Conservation (phyloP, 2,113 vertebrate species). For the Gorsachius goisagi region DNA sequence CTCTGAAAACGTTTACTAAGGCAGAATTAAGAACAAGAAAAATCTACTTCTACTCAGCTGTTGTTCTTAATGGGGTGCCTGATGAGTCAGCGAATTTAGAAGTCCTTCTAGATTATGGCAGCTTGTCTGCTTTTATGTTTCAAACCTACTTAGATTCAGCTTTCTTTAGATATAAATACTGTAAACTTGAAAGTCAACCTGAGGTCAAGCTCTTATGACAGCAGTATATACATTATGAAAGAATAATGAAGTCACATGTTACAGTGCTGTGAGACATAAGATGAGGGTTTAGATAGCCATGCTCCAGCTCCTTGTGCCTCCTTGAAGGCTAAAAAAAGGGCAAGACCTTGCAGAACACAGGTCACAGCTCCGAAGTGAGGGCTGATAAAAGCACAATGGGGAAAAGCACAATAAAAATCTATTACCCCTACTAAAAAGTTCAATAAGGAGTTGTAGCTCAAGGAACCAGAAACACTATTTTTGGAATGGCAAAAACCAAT, state of each 20-base stretch:
- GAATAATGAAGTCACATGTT: neutral
- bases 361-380: neutral
- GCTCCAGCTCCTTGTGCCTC: neutral
- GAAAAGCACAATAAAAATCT: neutral
- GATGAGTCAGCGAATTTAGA: neutral
- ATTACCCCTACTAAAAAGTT: neutral
- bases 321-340: neutral
- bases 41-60: neutral
- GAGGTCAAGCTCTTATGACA: constrained; percentile 12
- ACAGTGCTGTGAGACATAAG: neutral
- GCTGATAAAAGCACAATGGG: neutral
- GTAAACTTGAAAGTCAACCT: constrained; percentile 25
- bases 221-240: neutral
- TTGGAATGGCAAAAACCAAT: constrained; percentile 12
- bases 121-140: constrained; percentile 4
- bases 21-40: neutral
- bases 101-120: neutral
- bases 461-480: neutral
- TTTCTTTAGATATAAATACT: constrained; percentile 10
- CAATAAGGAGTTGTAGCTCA: neutral
- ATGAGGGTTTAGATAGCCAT: neutral
- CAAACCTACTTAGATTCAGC: neutral
- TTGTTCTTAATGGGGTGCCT: neutral
- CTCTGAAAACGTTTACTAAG: neutral
- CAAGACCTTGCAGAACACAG: neutral